Evolutionary conservation across 2,888 invertebrate species (phyloP), one percentile per base, ranked within the genome.

Genomic region (Volucella zonaria): DNA sequence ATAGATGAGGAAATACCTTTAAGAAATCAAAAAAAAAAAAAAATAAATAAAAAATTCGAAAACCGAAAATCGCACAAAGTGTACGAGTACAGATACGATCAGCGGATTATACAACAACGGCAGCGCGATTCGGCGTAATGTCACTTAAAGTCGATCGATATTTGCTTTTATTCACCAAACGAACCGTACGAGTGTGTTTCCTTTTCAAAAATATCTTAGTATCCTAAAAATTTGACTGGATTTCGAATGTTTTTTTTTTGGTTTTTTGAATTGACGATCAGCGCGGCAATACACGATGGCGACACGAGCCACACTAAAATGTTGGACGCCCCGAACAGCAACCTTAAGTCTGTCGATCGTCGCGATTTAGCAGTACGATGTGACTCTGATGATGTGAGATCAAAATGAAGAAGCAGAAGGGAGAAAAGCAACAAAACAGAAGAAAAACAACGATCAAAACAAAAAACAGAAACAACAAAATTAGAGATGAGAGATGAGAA

Each of bases 241-340:
- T n/a, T n/a, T 31, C 6, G 31, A 1, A 6, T 31, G 31, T 31
- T 31, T 4, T 31, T 23, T 6, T 4, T 23, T 66, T 47, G n/a
- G n/a, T 62, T 66, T 54, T 51, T 58, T 15, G 8, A 31, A 54
- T 31, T 6, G 75, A 75, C 67, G 67, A 68, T 85, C 68, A 89
- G 89, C 90, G 90, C 89, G 90, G 91, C 92, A 91, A 90, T 89
- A 89, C 91, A 89, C 90, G 90, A 90, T 91, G 92, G 91, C 90
- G 92, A 91, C 91, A 91, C 91, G 91, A 91, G 90, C 90, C 90
- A 89, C 90, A 92, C 92, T 92, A 91, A 90, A 89, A 89, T 89
- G 89, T 88, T 89, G 88, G 88, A 88, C 88, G 89, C 87, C 81
- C 73, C 76, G 52, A 81, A 77, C 76, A 68, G 76, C 68, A 77